These are phyloP conservation scores for Pseudachorutes palmiensis DNA, from an alignment of 1,140 invertebrate species.

Conservation along the genomic window DNA sequence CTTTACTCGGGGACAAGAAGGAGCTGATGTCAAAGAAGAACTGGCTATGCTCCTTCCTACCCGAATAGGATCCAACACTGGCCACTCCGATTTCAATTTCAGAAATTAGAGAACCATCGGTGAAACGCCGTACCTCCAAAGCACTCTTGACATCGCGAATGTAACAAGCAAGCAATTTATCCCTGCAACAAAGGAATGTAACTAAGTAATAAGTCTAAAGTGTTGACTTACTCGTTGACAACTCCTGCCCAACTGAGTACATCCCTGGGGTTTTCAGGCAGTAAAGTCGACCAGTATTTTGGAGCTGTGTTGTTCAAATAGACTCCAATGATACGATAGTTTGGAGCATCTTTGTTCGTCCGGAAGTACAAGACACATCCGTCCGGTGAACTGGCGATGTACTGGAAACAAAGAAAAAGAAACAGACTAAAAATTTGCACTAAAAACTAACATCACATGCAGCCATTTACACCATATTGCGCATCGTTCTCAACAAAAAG, in stretches of 20 bases:
- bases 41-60: slow-evolving; percentile 74
- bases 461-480: background rate
- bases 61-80: slow-evolving; percentile 72
- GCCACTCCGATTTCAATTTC: slow-evolving; percentile 77
- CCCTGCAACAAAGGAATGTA: slow-evolving; percentile 36
- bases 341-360: slow-evolving; percentile 89
- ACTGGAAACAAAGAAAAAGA: slow-evolving; percentile 65
- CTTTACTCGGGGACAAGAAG: slow-evolving; percentile 82
- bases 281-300: slow-evolving; percentile 68
- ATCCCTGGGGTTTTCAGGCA: slow-evolving; percentile 75
- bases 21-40: slow-evolving; percentile 92
- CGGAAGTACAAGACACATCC: slow-evolving; percentile 74
- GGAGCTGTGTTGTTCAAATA: slow-evolving; percentile 73
- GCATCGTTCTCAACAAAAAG: background rate
- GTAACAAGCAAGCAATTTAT: slow-evolving; percentile 86
- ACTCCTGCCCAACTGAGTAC: slow-evolving; percentile 81
- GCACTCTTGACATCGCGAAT: slow-evolving; percentile 79
- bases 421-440: too few relatives aligned
- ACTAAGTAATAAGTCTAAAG: background rate
- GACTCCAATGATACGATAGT: slow-evolving; percentile 79
- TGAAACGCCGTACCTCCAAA: slow-evolving; percentile 69
- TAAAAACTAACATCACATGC: too few relatives aligned
- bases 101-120: slow-evolving; percentile 61
- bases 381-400: slow-evolving; percentile 69
- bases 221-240: slow-evolving; percentile 54